These are phyloP conservation scores for Pyxicephalus adspersus DNA, from an alignment of 2,113 vertebrate species.

Conservation along the genomic window DNA sequence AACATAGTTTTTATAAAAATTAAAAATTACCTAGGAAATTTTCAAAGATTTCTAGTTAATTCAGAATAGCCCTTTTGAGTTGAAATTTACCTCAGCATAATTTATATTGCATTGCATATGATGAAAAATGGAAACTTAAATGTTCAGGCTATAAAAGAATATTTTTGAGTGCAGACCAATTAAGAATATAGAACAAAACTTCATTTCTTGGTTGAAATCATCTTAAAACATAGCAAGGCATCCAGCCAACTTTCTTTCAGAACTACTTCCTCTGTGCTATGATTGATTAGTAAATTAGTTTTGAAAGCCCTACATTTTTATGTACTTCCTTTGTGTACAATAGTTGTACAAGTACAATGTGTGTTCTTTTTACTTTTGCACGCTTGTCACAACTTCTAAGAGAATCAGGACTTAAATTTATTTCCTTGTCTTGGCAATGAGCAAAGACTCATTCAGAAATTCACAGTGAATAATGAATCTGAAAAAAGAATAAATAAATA, in stretches of 20 bases:
- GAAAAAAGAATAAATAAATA: not conserved
- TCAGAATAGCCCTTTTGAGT: too few relatives aligned
- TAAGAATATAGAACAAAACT: not conserved
- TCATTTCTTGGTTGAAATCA: constrained; percentile 1
- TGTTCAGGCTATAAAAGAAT: not conserved
- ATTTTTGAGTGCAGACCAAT: constrained; percentile 1
- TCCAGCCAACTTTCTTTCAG: constrained; percentile 23
- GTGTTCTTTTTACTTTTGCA: constrained; percentile 53
- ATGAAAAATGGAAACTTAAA: too few relatives aligned
- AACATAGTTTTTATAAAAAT: too few relatives aligned
- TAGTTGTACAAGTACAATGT: constrained; percentile 47
- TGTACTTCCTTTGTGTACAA: constrained; percentile 46
- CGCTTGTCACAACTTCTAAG: constrained; percentile 47
- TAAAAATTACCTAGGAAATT: too few relatives aligned
- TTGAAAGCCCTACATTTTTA: constrained; percentile 48
- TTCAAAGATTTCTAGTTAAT: too few relatives aligned
- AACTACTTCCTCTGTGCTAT: constrained; percentile 43
- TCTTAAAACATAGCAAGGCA: constrained; percentile 43
- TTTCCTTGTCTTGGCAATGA: constrained; percentile 35
- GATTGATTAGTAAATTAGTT: constrained; percentile 44
- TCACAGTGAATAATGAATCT: not conserved
- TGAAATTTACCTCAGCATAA: too few relatives aligned
- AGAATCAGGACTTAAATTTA: constrained; percentile 32
- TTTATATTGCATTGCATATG: too few relatives aligned
- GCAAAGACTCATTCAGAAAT: not conserved